phyloP scores from a whole-genome alignment of 1,140 invertebrate species.

The Cryptotermes secundus region DNA sequence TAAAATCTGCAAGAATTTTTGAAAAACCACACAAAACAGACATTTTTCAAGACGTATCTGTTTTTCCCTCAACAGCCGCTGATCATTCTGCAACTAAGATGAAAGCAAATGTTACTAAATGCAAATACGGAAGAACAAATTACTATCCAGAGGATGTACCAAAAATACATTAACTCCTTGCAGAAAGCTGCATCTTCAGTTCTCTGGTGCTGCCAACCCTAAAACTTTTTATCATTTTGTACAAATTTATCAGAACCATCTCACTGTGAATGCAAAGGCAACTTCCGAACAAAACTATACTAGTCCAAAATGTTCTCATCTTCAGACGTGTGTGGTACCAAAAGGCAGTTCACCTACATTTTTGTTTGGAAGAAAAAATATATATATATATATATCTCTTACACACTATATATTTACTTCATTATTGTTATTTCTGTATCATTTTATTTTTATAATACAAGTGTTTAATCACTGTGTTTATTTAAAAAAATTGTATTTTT shows the following conservation, averaged over 20 bases:
- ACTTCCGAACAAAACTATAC: not conserved
- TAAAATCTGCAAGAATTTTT: not conserved
- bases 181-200: not conserved
- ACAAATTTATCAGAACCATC: not conserved
- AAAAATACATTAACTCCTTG: not conserved
- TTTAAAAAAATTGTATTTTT: not conserved
- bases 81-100: not conserved
- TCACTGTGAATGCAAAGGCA: not conserved
- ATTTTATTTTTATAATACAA: not conserved
- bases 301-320: not conserved
- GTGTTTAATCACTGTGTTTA: not conserved
- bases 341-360: not conserved
- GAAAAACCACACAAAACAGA: not conserved
- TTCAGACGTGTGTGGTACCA: not conserved
- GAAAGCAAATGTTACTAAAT: not conserved
- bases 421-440: not conserved
- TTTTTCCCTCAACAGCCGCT: not conserved
- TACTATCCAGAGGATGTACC: not conserved
- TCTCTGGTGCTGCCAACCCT: not conserved
- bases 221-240: not conserved
- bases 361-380: not conserved
- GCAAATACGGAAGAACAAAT: conserved; percentile 13
- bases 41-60: not conserved
- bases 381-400: not conserved
- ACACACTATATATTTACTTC: not conserved